Conservation (phyloP, 1,140 invertebrate species). For the Xylocopa sonorina region DNA sequence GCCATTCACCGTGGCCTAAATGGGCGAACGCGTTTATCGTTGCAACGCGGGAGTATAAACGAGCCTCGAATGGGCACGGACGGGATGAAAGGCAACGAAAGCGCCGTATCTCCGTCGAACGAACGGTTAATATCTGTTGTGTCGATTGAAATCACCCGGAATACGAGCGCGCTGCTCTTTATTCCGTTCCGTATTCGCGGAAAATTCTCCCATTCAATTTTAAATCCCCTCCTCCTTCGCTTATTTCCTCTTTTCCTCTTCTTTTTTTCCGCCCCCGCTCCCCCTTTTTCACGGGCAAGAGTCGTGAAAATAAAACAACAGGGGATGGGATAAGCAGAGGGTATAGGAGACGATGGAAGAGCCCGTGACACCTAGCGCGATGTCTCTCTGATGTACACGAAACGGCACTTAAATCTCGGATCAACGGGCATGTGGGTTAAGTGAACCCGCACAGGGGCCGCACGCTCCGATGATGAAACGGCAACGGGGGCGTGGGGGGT, state of each 20-base stretch:
- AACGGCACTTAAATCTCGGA: constrained; percentile 39
- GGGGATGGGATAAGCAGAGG: not conserved
- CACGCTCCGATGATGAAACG: constrained; percentile 7
- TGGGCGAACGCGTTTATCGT: constrained; percentile 28
- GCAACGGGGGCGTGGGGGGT: no score
- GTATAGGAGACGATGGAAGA: not conserved
- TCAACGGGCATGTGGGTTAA: constrained; percentile 43
- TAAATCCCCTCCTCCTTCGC: no score
- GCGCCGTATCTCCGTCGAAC: not conserved
- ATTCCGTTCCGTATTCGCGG: not conserved
- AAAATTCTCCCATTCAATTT: constrained; percentile 24
- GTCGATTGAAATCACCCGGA: constrained; percentile 10
- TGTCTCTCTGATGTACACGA: constrained; percentile 30
- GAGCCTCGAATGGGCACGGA: not conserved
- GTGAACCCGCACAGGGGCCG: not conserved
- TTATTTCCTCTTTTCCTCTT: no score
- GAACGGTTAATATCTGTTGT: constrained; percentile 25
- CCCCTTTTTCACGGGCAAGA: not conserved
- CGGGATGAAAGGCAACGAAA: not conserved
- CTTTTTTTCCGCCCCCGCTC: no score
- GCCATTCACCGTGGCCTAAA: constrained; percentile 28
- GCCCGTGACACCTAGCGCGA: constrained; percentile 9
- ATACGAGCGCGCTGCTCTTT: not conserved
- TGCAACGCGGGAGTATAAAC: not conserved
- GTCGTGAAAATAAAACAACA: constrained; percentile 11